Conservation (phyloP, 2,797 vertebrate genomes). For the Phrynocephalus forsythii region DNA sequence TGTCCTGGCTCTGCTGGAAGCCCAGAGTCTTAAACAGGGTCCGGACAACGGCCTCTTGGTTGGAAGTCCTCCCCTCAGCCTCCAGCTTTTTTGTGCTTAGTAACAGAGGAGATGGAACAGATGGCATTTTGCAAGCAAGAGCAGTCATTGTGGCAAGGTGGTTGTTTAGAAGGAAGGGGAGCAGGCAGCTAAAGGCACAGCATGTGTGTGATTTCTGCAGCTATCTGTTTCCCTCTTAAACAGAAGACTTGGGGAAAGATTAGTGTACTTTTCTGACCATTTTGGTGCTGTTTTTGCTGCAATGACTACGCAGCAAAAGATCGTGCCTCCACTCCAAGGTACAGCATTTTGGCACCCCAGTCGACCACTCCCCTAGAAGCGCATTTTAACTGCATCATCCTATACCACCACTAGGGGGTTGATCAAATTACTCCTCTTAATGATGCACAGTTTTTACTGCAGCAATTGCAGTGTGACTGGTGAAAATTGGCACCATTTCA, state of each 20-base stretch:
- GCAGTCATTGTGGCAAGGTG: background rate
- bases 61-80: fast-evolving
- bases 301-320: no score
- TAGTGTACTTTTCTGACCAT: background rate
- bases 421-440: no score
- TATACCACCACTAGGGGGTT: no score
- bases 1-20: background rate
- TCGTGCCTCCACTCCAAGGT: no score
- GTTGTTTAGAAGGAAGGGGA: background rate
- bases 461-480: no score
- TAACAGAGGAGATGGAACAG: background rate
- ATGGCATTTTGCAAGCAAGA: constrained; percentile 5
- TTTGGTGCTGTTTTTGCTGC: no score
- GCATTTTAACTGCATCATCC: no score
- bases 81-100: background rate
- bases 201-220: fast-evolving
- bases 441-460: no score
- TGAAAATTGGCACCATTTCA: no score
- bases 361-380: no score
- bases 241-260: background rate
- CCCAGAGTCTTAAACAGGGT: fast-evolving
- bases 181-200: background rate
- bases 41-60: background rate
- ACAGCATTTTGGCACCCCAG: no score
- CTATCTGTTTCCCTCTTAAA: background rate